A percentile compares a stretch with the other conserved stretches of the same genome.
These are phyloP conservation scores for Mantis religiosa DNA, from an alignment of 2,888 invertebrate genomes.

Conservation along the genomic window DNA sequence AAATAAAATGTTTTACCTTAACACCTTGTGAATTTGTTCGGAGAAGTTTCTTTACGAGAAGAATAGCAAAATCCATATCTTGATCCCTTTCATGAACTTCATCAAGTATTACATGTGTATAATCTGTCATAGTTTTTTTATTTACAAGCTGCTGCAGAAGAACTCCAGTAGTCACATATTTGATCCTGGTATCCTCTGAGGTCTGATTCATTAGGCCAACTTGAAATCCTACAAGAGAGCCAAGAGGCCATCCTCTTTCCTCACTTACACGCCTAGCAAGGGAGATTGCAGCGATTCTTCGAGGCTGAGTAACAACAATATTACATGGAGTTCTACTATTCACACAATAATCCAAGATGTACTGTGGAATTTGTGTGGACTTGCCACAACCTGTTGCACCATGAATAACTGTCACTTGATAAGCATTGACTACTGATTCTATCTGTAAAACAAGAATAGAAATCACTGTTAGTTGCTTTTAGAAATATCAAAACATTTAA, in stretches of 20 bases:
- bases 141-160: constrained; percentile 73
- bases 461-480: background rate
- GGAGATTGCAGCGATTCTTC: constrained; percentile 88
- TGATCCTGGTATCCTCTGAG: constrained; percentile 66
- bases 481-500: background rate
- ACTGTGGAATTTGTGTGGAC: constrained; percentile 89
- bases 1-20: constrained; percentile 46
- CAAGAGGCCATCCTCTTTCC: constrained; percentile 78
- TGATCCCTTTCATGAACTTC: constrained; percentile 92
- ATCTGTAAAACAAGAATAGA: constrained; percentile 51
- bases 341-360: constrained; percentile 76
- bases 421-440: constrained; percentile 59
- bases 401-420: constrained; percentile 77
- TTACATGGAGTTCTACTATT: constrained; percentile 66
- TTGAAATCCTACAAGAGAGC: constrained; percentile 86
- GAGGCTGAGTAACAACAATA: constrained; percentile 89
- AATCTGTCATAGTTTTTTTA: constrained; percentile 67
- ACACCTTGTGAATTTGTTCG: constrained; percentile 60
- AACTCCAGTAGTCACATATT: constrained; percentile 87
- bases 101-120: constrained; percentile 86
- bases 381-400: constrained; percentile 95
- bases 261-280: constrained; percentile 79
- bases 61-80: constrained; percentile 84
- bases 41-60: constrained; percentile 75
- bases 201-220: constrained; percentile 64